Conservation (phyloP, 2,113 vertebrate species). For the Solea solea region DNA sequence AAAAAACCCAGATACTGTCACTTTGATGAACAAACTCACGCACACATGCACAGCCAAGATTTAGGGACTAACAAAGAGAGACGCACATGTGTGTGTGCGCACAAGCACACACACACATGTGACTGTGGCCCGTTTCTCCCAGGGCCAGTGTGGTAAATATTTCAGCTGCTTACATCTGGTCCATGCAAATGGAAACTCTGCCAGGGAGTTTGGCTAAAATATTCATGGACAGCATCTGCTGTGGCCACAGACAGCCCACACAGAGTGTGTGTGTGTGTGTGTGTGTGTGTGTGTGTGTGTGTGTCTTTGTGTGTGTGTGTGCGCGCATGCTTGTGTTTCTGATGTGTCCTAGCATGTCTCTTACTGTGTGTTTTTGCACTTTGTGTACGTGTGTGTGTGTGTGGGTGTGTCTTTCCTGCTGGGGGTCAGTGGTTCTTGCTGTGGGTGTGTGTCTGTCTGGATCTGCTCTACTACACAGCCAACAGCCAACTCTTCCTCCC, state of each 20-base stretch:
- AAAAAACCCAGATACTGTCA: constrained; percentile 50
- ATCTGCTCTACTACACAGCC: constrained; percentile 54
- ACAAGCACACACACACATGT: constrained; percentile 13
- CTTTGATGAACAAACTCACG: constrained; percentile 60
- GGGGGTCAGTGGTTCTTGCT: constrained; percentile 65
- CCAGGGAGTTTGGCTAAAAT: constrained; percentile 80
- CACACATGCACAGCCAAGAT: constrained; percentile 27
- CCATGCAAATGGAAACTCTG: constrained; percentile 82
- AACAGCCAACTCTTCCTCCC: constrained; percentile 30
- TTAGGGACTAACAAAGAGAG: constrained; percentile 35
- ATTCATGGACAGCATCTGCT: constrained; percentile 85
- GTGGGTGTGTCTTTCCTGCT: constrained; percentile 52
- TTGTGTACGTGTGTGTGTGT: constrained; percentile 20
- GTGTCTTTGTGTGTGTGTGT: constrained; percentile 17
- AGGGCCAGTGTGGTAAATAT: constrained; percentile 82
- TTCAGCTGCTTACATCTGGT: constrained; percentile 84
- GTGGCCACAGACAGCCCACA: constrained; percentile 71
- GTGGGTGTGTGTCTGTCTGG: constrained; percentile 65
- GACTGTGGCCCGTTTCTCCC: constrained; percentile 60
- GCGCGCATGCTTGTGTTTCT: constrained; percentile 19
- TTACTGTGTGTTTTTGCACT: constrained; percentile 30
- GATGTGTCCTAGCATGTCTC: constrained; percentile 38
- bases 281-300: constrained; percentile 34
- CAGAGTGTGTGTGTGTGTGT: constrained; percentile 28
- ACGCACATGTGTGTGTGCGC: not conserved